These are phyloP conservation scores for Sinelater perroti DNA, from an alignment of 2,888 invertebrate genomes.

Conservation along the genomic window DNA sequence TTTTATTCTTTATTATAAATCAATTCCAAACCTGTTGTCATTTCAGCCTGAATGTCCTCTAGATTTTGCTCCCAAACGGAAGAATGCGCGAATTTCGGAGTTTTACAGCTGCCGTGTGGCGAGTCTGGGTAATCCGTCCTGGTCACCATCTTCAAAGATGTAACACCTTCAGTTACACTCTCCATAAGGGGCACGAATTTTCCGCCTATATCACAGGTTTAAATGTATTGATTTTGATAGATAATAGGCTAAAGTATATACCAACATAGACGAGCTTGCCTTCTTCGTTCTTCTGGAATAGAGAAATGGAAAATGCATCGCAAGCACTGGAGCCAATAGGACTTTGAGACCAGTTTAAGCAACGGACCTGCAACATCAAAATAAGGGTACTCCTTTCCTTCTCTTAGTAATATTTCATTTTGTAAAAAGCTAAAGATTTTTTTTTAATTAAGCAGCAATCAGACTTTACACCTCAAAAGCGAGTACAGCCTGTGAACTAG, in stretches of 20 bases:
- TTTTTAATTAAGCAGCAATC: too few relatives aligned
- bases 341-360: conserved; percentile 73
- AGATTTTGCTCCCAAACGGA: conserved; percentile 66
- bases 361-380: conserved; percentile 61
- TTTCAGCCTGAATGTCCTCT: conserved; percentile 52
- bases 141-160: conserved; percentile 71
- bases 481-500: too few relatives aligned
- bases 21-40: conserved; percentile 43
- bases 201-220: too few relatives aligned
- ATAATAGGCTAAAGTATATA: too few relatives aligned
- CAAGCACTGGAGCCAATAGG: conserved; percentile 73
- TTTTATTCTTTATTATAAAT: neutral
- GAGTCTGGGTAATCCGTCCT: conserved; percentile 56
- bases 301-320: conserved; percentile 80
- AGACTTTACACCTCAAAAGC: too few relatives aligned
- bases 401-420: too few relatives aligned
- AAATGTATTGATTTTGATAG: too few relatives aligned
- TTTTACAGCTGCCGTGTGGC: conserved; percentile 57
- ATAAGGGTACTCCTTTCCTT: too few relatives aligned
- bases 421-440: too few relatives aligned
- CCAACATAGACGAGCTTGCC: conserved; percentile 80
- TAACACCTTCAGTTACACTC: conserved; percentile 71
- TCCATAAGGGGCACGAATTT: conserved; percentile 78
- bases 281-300: conserved; percentile 81
- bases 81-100: conserved; percentile 68